phyloP scores from a whole-genome alignment of 2,888 invertebrate genomes.

The Plemyria rubiginata region DNA sequence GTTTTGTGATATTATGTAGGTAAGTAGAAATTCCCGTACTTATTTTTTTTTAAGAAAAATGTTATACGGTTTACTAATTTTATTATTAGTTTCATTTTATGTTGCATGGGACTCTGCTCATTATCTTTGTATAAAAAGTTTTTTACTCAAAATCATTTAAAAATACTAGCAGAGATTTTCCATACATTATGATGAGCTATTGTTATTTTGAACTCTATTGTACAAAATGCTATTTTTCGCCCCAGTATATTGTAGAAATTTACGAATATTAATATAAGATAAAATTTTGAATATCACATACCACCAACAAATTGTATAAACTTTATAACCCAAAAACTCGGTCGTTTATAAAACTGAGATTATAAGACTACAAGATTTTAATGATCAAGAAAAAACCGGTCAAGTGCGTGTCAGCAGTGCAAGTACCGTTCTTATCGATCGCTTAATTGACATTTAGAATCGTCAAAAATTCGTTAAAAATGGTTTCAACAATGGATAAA shows the following conservation, averaged over 20 bases:
- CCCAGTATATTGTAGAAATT: constrained; percentile 1
- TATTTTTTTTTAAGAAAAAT: constrained; percentile 9
- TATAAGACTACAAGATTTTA: too few species aligned
- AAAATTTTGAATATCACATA: constrained; percentile 10
- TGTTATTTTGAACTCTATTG: constrained; percentile 2
- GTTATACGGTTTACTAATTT: neutral
- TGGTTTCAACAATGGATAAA: too few species aligned
- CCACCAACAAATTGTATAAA: constrained; percentile 14
- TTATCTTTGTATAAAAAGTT: neutral
- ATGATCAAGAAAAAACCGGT: too few species aligned
- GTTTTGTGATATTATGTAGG: constrained; percentile 64
- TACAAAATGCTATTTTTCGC: constrained; percentile 16
- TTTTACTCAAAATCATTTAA: neutral
- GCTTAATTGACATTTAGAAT: too few species aligned
- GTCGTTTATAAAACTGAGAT: too few species aligned
- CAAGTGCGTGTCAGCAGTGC: too few species aligned
- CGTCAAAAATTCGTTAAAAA: too few species aligned
- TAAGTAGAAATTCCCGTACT: constrained; percentile 41
- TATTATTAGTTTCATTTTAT: neutral
- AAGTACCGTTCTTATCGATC: too few species aligned
- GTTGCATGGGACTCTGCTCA: constrained; percentile 1
- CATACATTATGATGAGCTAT: too few species aligned
- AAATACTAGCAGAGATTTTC: neutral
- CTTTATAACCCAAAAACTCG: too few species aligned
- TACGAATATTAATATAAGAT: constrained; percentile 15